A percentile compares a stretch with the other conserved stretches of the same genome.
Conservation (phyloP, 2,888 invertebrate species). For the Barypeithes pellucidus region DNA sequence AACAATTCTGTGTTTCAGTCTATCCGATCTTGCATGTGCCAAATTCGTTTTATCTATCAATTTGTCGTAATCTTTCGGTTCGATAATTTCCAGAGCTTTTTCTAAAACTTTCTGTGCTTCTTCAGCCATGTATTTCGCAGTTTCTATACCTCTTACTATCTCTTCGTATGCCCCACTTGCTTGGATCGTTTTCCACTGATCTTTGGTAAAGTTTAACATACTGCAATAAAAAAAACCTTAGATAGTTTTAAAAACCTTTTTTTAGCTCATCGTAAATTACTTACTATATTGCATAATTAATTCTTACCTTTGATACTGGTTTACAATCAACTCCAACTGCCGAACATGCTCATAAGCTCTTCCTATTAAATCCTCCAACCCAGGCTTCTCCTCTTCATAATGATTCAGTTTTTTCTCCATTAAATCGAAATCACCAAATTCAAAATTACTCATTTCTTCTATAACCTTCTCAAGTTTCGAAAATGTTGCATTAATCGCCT, state of each 20-base stretch:
- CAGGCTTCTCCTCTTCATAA: constrained; percentile 56
- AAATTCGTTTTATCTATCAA: constrained; percentile 73
- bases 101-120: constrained; percentile 71
- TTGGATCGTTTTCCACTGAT: constrained; percentile 76
- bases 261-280: no score
- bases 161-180: constrained; percentile 81
- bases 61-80: constrained; percentile 70
- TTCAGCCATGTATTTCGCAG: constrained; percentile 77
- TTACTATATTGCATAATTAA: neutral
- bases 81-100: constrained; percentile 65
- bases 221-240: constrained; percentile 29
- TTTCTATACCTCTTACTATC: constrained; percentile 81
- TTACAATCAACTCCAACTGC: constrained; percentile 72
- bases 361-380: constrained; percentile 69
- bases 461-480: constrained; percentile 58
- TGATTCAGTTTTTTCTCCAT: constrained; percentile 68
- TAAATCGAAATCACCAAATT: constrained; percentile 63
- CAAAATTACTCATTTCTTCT: constrained; percentile 54
- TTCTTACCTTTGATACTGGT: constrained; percentile 65
- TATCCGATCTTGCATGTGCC: constrained; percentile 74
- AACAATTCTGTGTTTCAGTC: constrained; percentile 72
- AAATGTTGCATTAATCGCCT: constrained; percentile 57
- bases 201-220: constrained; percentile 66
- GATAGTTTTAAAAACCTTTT: neutral
- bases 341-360: constrained; percentile 72